phyloP scores from a whole-genome alignment of 2,888 invertebrate genomes.

The Rhamphomyia laevipes region DNA sequence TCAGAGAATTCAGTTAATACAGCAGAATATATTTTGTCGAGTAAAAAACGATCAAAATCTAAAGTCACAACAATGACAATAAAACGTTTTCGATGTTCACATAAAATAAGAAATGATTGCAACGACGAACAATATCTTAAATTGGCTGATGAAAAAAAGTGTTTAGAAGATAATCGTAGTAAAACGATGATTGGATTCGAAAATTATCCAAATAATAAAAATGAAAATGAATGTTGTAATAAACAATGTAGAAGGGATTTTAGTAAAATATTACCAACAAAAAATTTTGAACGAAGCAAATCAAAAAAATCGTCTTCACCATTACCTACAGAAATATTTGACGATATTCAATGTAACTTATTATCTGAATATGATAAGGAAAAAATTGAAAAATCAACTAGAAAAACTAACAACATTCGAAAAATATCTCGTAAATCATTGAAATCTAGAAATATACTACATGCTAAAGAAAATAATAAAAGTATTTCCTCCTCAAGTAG shows the following conservation, averaged over 20 bases:
- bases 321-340: no score
- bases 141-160: not conserved
- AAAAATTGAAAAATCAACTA: not conserved
- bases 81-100: conserved; percentile 8
- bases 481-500: not conserved
- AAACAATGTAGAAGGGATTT: not conserved
- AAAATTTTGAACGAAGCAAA: not conserved
- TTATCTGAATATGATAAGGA: no score
- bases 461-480: not conserved
- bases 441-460: not conserved
- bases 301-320: no score
- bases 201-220: no score
- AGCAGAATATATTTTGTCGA: conserved; percentile 14
- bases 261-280: not conserved
- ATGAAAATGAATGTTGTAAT: no score
- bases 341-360: no score
- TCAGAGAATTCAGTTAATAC: conserved; percentile 11
- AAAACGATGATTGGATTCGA: no score
- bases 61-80: conserved; percentile 9
- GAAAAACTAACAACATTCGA: not conserved
- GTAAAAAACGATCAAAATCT: conserved; percentile 5
- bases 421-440: not conserved
- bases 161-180: no score
- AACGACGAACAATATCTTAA: no score
- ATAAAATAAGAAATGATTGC: not conserved